phyloP scores from a whole-genome alignment of 2,888 invertebrate species.

The Antheraea assamensis region DNA sequence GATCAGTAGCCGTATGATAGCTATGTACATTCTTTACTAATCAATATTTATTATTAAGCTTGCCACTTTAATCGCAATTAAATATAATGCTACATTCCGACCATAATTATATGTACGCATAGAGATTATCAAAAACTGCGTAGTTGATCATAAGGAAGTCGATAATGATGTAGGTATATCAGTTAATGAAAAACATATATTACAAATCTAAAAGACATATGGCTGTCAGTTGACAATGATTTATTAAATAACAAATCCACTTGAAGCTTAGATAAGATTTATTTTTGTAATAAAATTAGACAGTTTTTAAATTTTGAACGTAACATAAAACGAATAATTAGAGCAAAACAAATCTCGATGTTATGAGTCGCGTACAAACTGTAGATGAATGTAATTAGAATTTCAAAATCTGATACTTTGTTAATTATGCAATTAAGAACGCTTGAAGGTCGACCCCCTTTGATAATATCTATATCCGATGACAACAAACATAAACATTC shows the following conservation, averaged over 20 bases:
- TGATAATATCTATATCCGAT: slow-evolving; percentile 39
- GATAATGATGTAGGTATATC: slow-evolving; percentile 16
- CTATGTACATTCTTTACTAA: slow-evolving; percentile 2
- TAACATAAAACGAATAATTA: slow-evolving; percentile 29
- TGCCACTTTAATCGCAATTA: slow-evolving; percentile 3
- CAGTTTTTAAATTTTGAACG: neutral
- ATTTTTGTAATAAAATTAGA: slow-evolving; percentile 6
- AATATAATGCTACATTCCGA: slow-evolving; percentile 9
- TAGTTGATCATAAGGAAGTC: slow-evolving; percentile 19
- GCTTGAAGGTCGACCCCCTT: slow-evolving; percentile 44
- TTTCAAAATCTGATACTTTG: slow-evolving; percentile 36
- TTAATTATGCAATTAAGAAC: slow-evolving; percentile 44
- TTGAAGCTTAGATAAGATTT: slow-evolving; percentile 11
- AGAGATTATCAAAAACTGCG: slow-evolving; percentile 16
- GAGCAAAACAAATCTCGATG: slow-evolving; percentile 34
- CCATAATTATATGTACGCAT: slow-evolving; percentile 15
- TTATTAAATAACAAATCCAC: slow-evolving; percentile 3
- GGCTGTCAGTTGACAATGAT: neutral
- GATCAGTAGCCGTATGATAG: neutral
- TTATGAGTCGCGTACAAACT: slow-evolving; percentile 33
- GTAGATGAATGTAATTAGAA: slow-evolving; percentile 35
- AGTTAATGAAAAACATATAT: slow-evolving; percentile 15
- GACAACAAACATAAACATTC: slow-evolving; percentile 39
- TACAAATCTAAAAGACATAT: slow-evolving; percentile 3
- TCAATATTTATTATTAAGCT: slow-evolving; percentile 7